Base-by-base conservation (phyloP, 2,113 vertebrate genomes). In the Ellobius talpinus region DNA sequence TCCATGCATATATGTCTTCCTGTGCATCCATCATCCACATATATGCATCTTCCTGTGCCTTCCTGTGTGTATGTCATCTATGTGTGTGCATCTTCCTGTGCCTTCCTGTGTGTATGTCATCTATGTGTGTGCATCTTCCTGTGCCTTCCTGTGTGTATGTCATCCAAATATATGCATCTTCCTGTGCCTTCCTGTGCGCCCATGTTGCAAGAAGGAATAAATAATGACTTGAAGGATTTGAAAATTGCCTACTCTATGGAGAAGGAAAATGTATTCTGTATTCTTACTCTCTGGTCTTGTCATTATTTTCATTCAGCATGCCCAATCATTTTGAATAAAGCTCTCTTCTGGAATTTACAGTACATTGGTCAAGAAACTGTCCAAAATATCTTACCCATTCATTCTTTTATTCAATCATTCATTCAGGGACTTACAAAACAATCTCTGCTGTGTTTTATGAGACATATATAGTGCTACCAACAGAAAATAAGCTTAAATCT, bases 221-320 rank as follows among this genome's bases (percentile, higher is more conserved):
- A 74, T 39, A 90, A 16, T 63, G 92, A 36, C 42, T 93, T 74
- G 0, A 7, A 31, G 21, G 24, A 63, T 89, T 39, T 86, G 47
- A 76, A 92, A 93, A 90, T 79, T 88, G 16, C 29, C 50, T 26
- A 13, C 21, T 55, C 0, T 77, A 9, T 70, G 11, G 10, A 84
- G 5, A 29, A 73, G 31, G 10, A 84, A 90, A 55, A 7, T 88
- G 24, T 92, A 26, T 55, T 78, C 72, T 94, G 10, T 12, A 52
- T 63, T 76, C 4, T 47, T 78, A 73, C 12, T 31, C 31, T 78
- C 16, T 68, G 26, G 0, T n/a, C 89, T 85, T n/a, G 23, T 21
- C 45, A 94, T 90, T 45, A 72, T 65, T 61, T 14, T 96, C 55
- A 76, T 47, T 87, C 50, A 87, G 9, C 92, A 61, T 95, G 50